Percentiles rank a stretch among this genome's conserved stretches.
Evolutionary conservation across 2,113 vertebrate genomes (phyloP).

Genomic region (Lophura nycthemera): DNA sequence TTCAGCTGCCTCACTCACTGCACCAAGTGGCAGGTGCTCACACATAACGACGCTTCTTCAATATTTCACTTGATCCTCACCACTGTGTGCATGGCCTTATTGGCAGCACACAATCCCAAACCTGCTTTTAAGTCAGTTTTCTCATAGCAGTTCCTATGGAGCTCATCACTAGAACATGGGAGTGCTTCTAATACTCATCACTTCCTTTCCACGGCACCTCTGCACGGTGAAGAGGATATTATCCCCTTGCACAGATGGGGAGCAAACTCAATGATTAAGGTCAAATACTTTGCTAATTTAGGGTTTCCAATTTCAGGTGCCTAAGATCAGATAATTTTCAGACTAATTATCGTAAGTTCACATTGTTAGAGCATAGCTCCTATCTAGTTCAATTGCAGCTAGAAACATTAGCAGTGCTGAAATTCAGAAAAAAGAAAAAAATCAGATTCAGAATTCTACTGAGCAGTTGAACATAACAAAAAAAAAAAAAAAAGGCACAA

Average conservation of each 20-base stretch:
- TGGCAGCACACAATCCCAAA: neutral
- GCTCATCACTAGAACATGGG: neutral
- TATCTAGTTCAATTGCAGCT: constrained; percentile 9
- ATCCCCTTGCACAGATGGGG: neutral
- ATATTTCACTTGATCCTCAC: constrained; percentile 19
- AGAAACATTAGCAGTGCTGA: constrained; percentile 7
- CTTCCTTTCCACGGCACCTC: neutral
- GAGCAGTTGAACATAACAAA: neutral
- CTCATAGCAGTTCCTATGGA: neutral
- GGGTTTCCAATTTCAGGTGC: constrained; percentile 24
- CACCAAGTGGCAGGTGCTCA: neutral
- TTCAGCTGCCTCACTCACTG: neutral
- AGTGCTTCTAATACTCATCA: neutral
- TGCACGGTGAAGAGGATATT: fast-evolving
- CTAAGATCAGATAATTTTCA: neutral
- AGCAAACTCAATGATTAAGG: constrained; percentile 45
- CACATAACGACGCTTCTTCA: neutral
- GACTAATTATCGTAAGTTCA: constrained; percentile 41
- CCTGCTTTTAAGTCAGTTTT: neutral
- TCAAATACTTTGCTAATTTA: constrained; percentile 52
- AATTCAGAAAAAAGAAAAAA: neutral
- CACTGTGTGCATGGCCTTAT: neutral
- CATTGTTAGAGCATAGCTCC: constrained; percentile 3
- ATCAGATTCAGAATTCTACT: neutral
- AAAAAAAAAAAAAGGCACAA: neutral